Evolutionary conservation across 2,113 vertebrate species (phyloP).

Genomic region (Petrocephalus zakoni): DNA sequence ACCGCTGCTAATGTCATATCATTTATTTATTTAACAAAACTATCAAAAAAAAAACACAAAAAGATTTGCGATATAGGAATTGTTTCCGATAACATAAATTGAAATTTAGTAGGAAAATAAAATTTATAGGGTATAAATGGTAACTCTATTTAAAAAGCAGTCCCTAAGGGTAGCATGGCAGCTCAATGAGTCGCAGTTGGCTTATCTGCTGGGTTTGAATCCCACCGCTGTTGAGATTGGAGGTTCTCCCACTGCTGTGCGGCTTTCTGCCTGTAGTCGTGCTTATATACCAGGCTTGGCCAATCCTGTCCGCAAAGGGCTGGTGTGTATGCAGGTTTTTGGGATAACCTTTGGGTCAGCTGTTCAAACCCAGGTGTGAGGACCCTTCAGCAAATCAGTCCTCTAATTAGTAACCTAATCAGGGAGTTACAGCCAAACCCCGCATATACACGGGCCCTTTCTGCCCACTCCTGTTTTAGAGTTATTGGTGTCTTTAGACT

Average conservation of each 20-base stretch:
- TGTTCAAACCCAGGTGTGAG: too few species aligned
- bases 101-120: not conserved
- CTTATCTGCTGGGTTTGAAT: not conserved
- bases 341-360: too few species aligned
- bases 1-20: not conserved
- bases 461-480: too few species aligned
- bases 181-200: not conserved
- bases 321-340: too few species aligned
- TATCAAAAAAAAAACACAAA: not conserved
- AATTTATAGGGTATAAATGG: not conserved
- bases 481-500: not conserved
- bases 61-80: not conserved
- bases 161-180: not conserved
- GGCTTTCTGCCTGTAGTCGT: not conserved
- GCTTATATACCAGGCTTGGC: too few species aligned
- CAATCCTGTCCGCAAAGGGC: too few species aligned
- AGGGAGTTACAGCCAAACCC: too few species aligned
- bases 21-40: conserved; percentile 5
- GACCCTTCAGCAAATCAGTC: too few species aligned
- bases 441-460: too few species aligned
- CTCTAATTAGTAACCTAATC: too few species aligned
- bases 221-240: not conserved
- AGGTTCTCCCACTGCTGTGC: not conserved
- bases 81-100: not conserved
- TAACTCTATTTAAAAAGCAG: not conserved